These are phyloP conservation scores for Rhagophthalmus giganteus DNA, from an alignment of 2,888 invertebrate genomes.

Conservation along the genomic window DNA sequence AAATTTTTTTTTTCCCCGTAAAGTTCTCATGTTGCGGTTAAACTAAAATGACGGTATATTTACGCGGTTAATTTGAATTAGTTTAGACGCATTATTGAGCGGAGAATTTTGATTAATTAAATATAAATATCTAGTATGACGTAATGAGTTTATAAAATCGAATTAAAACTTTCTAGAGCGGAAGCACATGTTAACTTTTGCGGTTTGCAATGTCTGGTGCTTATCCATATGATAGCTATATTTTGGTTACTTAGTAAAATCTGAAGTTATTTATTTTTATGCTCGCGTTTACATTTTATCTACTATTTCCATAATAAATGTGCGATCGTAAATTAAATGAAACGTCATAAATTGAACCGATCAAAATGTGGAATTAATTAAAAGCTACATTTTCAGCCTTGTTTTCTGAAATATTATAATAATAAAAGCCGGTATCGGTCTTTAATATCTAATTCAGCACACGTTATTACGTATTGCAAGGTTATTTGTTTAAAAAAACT, in stretches of 20 bases:
- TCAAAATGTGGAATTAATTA: conserved; percentile 15
- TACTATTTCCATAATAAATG: not conserved
- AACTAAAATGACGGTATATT: too few species aligned
- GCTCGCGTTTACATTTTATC: not conserved
- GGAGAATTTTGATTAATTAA: not conserved
- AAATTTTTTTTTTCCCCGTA: too few species aligned
- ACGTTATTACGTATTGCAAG: conserved; percentile 18
- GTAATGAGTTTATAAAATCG: too few species aligned
- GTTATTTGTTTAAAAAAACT: conserved; percentile 11
- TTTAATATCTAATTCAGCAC: conserved; percentile 22
- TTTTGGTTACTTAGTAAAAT: too few species aligned
- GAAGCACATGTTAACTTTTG: not conserved
- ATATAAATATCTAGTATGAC: not conserved
- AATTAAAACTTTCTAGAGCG: not conserved
- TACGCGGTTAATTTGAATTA: too few species aligned
- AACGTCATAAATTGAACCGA: conserved; percentile 9
- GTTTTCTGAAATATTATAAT: conserved; percentile 13
- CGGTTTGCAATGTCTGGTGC: not conserved
- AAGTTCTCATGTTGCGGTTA: too few species aligned
- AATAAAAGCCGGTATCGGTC: conserved; percentile 9
- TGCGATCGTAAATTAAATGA: not conserved
- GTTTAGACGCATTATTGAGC: not conserved
- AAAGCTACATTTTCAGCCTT: conserved; percentile 12
- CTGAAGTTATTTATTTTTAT: not conserved
- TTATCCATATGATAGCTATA: not conserved